A percentile compares a stretch with the other conserved stretches of the same genome.
Evolutionary conservation across 1,140 invertebrate genomes (phyloP).

Genomic region (Batillaria attramentaria): DNA sequence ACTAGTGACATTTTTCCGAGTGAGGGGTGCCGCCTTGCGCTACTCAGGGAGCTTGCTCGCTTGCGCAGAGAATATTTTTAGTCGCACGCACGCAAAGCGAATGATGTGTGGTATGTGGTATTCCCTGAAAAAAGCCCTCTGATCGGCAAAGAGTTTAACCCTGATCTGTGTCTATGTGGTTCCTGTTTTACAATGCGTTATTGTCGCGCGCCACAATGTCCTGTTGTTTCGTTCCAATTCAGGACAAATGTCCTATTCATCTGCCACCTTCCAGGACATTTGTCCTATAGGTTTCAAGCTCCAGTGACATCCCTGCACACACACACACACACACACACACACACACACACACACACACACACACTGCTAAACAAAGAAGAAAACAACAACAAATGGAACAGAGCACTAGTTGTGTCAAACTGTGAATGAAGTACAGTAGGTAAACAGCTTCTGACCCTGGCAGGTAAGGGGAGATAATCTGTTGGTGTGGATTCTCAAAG

Average conservation of each 20-base stretch:
- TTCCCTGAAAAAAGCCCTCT: no score
- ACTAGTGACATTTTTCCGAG: no score
- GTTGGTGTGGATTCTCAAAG: slow-evolving; percentile 3
- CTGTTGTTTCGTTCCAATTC: slow-evolving; percentile 31
- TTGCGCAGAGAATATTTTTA: no score
- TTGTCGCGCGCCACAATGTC: slow-evolving; percentile 42
- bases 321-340: slow-evolving; percentile 6
- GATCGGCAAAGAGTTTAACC: background rate
- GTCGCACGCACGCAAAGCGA: no score
- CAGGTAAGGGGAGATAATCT: background rate
- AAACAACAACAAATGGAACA: background rate
- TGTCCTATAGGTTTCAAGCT: no score
- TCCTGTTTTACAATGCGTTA: slow-evolving; percentile 39
- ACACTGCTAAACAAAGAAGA: background rate
- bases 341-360: background rate
- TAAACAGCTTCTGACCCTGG: background rate
- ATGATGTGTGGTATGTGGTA: no score
- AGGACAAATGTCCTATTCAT: background rate
- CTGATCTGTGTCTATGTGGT: background rate
- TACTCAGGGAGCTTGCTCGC: no score
- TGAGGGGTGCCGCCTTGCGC: no score
- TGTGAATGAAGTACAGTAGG: background rate
- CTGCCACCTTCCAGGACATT: no score
- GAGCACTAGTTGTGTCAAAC: background rate
- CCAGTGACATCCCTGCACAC: background rate